These are phyloP conservation scores for Trogon surrucura DNA, from an alignment of 2,113 vertebrate species.

Conservation along the genomic window DNA sequence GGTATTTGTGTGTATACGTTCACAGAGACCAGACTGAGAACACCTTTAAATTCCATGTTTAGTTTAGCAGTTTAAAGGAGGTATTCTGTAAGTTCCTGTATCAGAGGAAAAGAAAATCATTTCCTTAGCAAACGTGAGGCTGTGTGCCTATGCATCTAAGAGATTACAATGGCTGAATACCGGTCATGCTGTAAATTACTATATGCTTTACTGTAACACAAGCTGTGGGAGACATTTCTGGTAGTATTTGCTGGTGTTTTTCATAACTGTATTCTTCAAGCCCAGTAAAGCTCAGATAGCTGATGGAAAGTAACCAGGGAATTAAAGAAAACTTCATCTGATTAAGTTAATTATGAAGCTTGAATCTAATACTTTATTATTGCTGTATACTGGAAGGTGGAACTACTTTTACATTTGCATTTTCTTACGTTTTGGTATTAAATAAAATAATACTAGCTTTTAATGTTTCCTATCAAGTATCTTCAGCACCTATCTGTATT, in stretches of 20 bases:
- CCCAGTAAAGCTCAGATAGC: background rate
- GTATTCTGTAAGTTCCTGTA: background rate
- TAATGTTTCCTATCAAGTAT: constrained; percentile 8
- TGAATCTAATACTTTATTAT: background rate
- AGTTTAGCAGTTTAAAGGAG: background rate
- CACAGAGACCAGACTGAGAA: background rate
- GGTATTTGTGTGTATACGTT: background rate
- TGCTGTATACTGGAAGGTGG: background rate
- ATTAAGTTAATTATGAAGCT: constrained; percentile 38
- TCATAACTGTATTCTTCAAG: background rate
- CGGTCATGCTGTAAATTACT: background rate
- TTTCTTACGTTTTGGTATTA: constrained; percentile 22
- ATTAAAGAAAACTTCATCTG: constrained; percentile 15
- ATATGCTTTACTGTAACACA: background rate
- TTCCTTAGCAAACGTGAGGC: background rate
- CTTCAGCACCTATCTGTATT: background rate
- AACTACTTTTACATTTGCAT: constrained; percentile 21
- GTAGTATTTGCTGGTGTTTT: background rate
- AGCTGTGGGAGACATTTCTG: background rate
- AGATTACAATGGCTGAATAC: background rate
- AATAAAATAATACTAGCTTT: constrained; percentile 9
- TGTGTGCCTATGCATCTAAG: background rate
- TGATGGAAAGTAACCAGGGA: constrained; percentile 8
- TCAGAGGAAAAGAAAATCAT: background rate
- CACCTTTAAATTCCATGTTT: constrained; percentile 2